Evolutionary conservation across 35 echinoderm and acorn worm species (phyloP), one percentile per base, ranked within the genome.

Genomic region (Amphiura filiformis): DNA sequence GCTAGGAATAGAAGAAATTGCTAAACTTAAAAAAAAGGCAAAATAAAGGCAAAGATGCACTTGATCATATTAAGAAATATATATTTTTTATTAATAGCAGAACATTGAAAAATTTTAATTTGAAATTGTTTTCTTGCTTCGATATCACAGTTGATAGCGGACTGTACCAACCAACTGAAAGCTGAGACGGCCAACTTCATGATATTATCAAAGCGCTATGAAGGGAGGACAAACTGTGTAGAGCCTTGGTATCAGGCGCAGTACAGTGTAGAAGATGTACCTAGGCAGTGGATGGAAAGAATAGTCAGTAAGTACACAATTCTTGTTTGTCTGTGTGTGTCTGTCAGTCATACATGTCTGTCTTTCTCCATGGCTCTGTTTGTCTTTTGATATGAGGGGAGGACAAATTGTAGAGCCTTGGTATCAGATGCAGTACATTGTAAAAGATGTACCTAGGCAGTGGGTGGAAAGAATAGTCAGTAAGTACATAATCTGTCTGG

Each of bases 161-260:
- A 94, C 0, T 94, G 92, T 80, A 84, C 87, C 15, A 76, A 92
- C 36, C 36, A 57, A 35, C 79, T 98, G 35, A 87, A 44, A 18
- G 37, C 84, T 11, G 92, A 98, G 35, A 91, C 57, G 17, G 92
- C 90, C n/a, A 98, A 98, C 77, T 78, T 94, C 87, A 87, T 94
- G 76, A 28, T 98, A 13, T 84, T 82, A 32, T 98, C 96, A 17
- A 94, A 94, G 79, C 77, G 83, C 37, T 92, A 87, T 81, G 86
- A 77, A 12, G 86, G 76, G 0, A 32, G 89, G 83, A 84, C 82
- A 15, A 78, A 88, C 11, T 39, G 49, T 32, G 82, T 82, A 85
- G 92, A 98, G 40, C 78, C 57, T 17, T 94, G 96, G 92, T 94
- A 89, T 42, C 86, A 94, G 84, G 92, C 93, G 0, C 31, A 84